Conservation (phyloP, 2,888 invertebrate species). For the Helobdella robusta region DNA sequence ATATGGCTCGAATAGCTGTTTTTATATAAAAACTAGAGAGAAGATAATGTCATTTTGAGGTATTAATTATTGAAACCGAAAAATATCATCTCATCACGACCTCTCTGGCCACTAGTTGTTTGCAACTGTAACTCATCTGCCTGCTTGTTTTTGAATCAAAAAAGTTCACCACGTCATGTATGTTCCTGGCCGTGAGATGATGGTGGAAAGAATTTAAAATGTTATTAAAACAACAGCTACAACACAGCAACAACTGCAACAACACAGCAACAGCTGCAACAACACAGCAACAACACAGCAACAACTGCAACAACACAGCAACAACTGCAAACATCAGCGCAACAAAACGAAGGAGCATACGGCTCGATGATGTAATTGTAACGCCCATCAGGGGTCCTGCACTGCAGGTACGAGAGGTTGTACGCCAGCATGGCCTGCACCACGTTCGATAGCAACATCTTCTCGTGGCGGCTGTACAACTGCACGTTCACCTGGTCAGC, state of each 20-base stretch:
- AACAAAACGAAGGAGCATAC: slow-evolving; percentile 42
- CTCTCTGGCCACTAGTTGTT: slow-evolving; percentile 72
- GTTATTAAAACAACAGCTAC: background rate
- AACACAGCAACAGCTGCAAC: background rate
- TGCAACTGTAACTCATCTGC: slow-evolving; percentile 60
- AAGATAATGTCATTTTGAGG: no score
- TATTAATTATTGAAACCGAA: no score
- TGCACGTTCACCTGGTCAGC: slow-evolving; percentile 57
- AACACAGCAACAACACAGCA: no score
- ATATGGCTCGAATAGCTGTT: no score
- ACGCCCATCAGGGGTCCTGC: slow-evolving; percentile 65
- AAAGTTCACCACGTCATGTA: slow-evolving; percentile 60
- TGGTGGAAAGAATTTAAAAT: background rate
- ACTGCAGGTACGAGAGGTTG: slow-evolving; percentile 74
- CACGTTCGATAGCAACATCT: slow-evolving; percentile 60
- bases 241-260: background rate
- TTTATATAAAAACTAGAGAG: no score
- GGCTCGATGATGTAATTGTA: slow-evolving; percentile 69
- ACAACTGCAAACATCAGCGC: background rate
- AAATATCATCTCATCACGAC: no score
- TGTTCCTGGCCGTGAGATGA: slow-evolving; percentile 53
- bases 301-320: background rate
- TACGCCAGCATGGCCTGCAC: slow-evolving; percentile 79
- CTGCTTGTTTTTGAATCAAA: slow-evolving; percentile 47
- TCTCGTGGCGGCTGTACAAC: slow-evolving; percentile 66